These are phyloP conservation scores for Volucella inanis DNA, from an alignment of 2,888 invertebrate genomes.

Conservation along the genomic window DNA sequence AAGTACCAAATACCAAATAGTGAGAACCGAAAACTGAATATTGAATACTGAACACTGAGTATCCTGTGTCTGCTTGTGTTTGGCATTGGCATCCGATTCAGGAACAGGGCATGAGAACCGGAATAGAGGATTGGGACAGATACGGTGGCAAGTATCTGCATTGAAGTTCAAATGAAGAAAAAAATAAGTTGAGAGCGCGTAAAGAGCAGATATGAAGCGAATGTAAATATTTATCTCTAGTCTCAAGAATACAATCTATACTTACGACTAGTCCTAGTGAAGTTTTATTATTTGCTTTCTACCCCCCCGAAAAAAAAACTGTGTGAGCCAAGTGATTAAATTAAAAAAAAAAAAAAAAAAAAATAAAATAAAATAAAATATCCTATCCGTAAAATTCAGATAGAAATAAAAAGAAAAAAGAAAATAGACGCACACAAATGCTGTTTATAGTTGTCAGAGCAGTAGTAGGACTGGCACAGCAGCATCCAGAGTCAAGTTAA, in stretches of 20 bases:
- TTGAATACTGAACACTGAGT: neutral
- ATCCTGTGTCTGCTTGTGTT: slow-evolving; percentile 35
- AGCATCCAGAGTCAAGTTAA: slow-evolving; percentile 27
- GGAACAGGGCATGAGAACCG: slow-evolving; percentile 13
- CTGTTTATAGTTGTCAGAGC: slow-evolving; percentile 26
- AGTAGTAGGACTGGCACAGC: neutral
- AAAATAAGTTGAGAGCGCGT: slow-evolving; percentile 39
- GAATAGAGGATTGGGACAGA: too few species aligned
- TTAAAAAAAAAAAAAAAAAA: slow-evolving; percentile 38
- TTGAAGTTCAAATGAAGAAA: slow-evolving; percentile 6
- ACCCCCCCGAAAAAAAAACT: neutral
- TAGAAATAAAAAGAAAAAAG: slow-evolving; percentile 13
- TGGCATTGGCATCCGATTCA: slow-evolving; percentile 29
- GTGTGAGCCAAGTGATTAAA: slow-evolving; percentile 47
- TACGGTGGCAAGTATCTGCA: slow-evolving; percentile 18
- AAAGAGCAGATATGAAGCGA: slow-evolving; percentile 48
- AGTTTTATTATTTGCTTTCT: neutral
- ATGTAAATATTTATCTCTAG: slow-evolving; percentile 67
- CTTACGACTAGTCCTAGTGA: slow-evolving; percentile 4
- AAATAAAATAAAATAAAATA: too few species aligned
- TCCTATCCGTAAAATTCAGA: slow-evolving; percentile 11
- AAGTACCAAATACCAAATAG: too few species aligned
- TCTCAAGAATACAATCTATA: slow-evolving; percentile 6
- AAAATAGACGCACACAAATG: neutral
- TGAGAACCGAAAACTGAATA: too few species aligned